These are phyloP conservation scores for Hassar affinis DNA, from an alignment of 2,113 vertebrate species.

Conservation along the genomic window DNA sequence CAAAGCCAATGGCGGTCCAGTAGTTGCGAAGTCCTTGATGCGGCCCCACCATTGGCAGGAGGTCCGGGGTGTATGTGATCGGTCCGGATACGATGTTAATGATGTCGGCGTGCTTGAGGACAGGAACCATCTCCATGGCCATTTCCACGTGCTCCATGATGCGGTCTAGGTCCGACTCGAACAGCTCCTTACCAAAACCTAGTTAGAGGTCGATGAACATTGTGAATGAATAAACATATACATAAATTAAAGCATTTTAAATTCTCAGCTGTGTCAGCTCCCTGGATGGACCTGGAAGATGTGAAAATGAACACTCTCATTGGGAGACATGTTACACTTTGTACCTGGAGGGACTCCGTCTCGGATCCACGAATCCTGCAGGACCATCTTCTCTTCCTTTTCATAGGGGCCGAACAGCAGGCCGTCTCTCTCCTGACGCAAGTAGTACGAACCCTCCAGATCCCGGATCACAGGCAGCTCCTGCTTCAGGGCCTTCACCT, in stretches of 20 bases:
- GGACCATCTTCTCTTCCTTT: conserved; percentile 89
- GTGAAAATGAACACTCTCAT: background rate
- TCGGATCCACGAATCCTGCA: conserved; percentile 90
- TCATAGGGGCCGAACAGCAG: conserved; percentile 94
- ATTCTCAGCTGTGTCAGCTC: background rate
- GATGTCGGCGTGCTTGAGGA: conserved; percentile 89
- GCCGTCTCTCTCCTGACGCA: conserved; percentile 92
- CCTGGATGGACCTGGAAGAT: background rate
- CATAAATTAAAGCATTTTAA: background rate
- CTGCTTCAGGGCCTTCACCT: conserved; percentile 87
- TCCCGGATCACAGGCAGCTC: conserved; percentile 92
- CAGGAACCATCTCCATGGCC: conserved; percentile 94
- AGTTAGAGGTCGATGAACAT: conserved; percentile 15
- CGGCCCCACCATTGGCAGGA: conserved; percentile 95
- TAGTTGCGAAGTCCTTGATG: conserved; percentile 89
- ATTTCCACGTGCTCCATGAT: conserved; percentile 90
- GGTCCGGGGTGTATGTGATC: conserved; percentile 95
- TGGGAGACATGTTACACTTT: background rate
- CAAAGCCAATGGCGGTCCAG: conserved; percentile 93
- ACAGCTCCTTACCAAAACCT: conserved; percentile 98
- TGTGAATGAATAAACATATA: background rate
- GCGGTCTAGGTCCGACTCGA: conserved; percentile 94
- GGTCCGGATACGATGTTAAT: conserved; percentile 90
- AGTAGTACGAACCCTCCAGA: conserved; percentile 90
- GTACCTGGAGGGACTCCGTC: conserved; percentile 88